Base-by-base conservation (phyloP, 2,888 invertebrate genomes). In the Cryptophagus acutangulus region DNA sequence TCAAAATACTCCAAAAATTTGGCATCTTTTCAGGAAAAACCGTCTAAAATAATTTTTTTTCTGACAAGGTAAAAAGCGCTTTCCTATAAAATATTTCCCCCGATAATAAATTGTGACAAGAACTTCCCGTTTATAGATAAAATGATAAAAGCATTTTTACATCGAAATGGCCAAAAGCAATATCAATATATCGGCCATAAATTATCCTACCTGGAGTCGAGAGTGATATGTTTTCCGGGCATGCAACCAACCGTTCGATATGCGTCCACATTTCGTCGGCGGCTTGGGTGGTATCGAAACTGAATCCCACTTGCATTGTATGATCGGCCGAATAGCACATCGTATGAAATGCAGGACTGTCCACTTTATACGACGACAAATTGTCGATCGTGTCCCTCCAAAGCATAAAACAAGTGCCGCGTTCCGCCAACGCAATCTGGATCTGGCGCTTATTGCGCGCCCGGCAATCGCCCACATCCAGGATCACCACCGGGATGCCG, bases 311-410 rank as follows among this genome's bases (percentile, higher is more conserved):
- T 60, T 84, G 73, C 52, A 81, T 77, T 43, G 82, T 78, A 67
- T 87, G 87, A 64, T 89, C 87, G 18, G 76, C 74, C 8, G 87
- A 87, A 51, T 84, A 72, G 66, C 82, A 82, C 82, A 89, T 81
- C 26, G 87, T 88, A 66, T 89, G 89, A 63, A 89, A 89, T 25
- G 84, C 80, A 26, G 80, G 78, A 1, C 82, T 81, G 10, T 79
- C 76, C 10, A 78, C 75, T 62, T 77, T 78, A 71, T 88, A 89
- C 41, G 81, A 77, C 5, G 84, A 82, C 47, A 87, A 70, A 63
- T 87, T 84, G 67, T 87, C 87, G 52, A 89, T 82, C 34, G 79
- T 80, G 67, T 89, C 88, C 51, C 78, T 77, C 88, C 88, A 89
- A 14, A 90, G 69, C 40, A 82, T 81, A 66, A 90, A 87, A 40